phyloP scores from a whole-genome alignment of 2,113 vertebrate genomes.

The Aptenodytes patagonicus region DNA sequence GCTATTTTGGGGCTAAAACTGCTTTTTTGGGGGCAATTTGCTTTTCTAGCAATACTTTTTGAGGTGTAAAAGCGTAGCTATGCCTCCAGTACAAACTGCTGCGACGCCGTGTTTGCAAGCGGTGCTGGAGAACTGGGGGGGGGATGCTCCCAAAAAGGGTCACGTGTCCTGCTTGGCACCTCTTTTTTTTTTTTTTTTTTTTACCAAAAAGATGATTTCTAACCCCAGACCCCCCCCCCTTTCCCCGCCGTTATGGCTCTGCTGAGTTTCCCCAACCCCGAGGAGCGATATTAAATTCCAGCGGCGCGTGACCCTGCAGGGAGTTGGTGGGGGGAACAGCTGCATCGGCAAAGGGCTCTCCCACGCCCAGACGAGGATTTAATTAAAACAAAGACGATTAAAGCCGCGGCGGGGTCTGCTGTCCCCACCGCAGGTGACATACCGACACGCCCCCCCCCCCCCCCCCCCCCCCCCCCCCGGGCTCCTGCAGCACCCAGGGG shows the following conservation, averaged over 20 bases:
- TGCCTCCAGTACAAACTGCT: rapidly evolving
- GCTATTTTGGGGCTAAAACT: rapidly evolving
- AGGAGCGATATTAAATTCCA: neutral
- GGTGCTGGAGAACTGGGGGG: rapidly evolving
- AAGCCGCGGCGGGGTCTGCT: neutral
- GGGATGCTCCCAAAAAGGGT: neutral
- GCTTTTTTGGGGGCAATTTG: rapidly evolving
- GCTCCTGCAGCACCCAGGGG: neutral
- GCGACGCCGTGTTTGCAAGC: rapidly evolving
- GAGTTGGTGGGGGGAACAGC: neutral
- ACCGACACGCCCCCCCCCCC: no score
- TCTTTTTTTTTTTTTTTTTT: neutral
- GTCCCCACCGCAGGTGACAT: neutral
- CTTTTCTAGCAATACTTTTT: rapidly evolving
- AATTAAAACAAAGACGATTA: neutral
- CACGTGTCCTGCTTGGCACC: rapidly evolving
- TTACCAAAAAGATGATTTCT: neutral
- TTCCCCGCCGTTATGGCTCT: rapidly evolving
- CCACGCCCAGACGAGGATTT: neutral
- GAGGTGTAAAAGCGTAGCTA: neutral
- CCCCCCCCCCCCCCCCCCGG: no score
- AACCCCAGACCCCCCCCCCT: neutral
- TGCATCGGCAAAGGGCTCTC: neutral
- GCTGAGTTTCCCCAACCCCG: neutral
- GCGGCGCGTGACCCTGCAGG: neutral